Percentiles rank a stretch among this genome's conserved stretches.
Conservation (phyloP, 92 coral and sea anemone genomes). For the Diadumene lineata region DNA sequence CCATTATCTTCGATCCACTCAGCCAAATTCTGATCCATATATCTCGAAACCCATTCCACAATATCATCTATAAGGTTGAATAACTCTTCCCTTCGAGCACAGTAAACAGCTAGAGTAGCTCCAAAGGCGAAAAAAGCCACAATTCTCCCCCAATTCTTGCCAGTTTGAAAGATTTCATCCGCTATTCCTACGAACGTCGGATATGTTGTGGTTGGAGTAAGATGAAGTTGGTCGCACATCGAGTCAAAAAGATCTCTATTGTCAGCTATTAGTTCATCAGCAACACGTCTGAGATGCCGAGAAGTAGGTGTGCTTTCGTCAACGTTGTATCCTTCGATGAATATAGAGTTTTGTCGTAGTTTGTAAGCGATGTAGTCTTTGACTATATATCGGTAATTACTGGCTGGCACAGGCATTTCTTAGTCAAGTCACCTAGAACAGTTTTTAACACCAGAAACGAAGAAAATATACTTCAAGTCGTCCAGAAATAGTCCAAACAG, state of each 20-base stretch:
- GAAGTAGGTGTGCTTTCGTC: conserved; percentile 54
- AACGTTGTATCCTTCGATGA: conserved; percentile 59
- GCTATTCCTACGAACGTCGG: conserved; percentile 94
- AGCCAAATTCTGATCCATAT: conserved; percentile 79
- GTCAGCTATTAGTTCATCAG: conserved; percentile 83
- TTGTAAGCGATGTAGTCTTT: conserved; percentile 79
- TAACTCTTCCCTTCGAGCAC: conserved; percentile 86
- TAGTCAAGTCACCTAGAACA: neutral
- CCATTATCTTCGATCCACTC: conserved; percentile 87
- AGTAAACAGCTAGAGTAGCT: conserved; percentile 83
- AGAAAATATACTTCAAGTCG: neutral
- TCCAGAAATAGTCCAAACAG: neutral
- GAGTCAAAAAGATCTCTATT: conserved; percentile 81
- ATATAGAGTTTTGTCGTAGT: conserved; percentile 72
- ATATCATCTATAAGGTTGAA: conserved; percentile 59
- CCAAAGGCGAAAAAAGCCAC: conserved; percentile 99
- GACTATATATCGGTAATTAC: conserved; percentile 58
- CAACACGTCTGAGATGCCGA: conserved; percentile 79
- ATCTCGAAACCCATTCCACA: conserved; percentile 87
- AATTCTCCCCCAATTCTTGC: conserved; percentile 97
- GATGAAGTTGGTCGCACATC: conserved; percentile 95
- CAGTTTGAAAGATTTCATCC: conserved; percentile 91
- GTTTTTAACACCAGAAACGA: neutral
- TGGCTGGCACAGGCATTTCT: conserved; percentile 46
- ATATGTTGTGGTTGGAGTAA: conserved; percentile 78